Evolutionary conservation across 2,113 vertebrate species (phyloP).

Genomic region (Bufo gargarizans): DNA sequence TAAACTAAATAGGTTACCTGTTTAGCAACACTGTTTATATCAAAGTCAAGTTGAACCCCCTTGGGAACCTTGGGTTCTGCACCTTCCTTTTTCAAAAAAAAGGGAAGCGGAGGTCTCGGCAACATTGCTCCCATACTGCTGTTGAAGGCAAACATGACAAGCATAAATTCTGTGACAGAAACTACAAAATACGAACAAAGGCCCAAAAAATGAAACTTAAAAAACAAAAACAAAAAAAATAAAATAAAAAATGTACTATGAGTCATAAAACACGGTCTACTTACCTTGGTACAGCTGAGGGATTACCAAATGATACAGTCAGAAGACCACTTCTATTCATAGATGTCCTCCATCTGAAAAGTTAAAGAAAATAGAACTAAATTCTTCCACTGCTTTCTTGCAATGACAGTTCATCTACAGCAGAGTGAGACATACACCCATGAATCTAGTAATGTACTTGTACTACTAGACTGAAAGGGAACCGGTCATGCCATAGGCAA

Average conservation of each 20-base stretch:
- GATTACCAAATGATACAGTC: constrained; percentile 95
- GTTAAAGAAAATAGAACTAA: background rate
- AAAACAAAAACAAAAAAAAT: background rate
- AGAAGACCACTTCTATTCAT: constrained; percentile 84
- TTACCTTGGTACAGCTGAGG: constrained; percentile 87
- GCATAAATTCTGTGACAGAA: no score
- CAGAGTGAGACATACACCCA: background rate
- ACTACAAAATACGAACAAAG: background rate
- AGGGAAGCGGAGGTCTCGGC: constrained; percentile 77
- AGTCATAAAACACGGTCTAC: background rate
- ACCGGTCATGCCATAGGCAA: background rate
- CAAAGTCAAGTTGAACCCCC: constrained; percentile 92
- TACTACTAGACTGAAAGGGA: no score
- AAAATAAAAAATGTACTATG: no score
- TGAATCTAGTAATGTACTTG: no score
- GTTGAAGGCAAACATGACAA: background rate
- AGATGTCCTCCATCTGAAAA: constrained; percentile 85
- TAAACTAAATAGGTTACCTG: constrained; percentile 74
- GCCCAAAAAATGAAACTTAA: background rate
- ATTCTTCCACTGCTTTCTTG: background rate
- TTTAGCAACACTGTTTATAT: constrained; percentile 96
- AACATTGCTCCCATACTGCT: constrained; percentile 87
- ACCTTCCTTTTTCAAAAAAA: constrained; percentile 76
- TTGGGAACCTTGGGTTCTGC: constrained; percentile 87
- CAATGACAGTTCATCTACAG: background rate